Evolutionary conservation across 2,888 invertebrate species (phyloP).

Genomic region (Drosophila buzzatii): DNA sequence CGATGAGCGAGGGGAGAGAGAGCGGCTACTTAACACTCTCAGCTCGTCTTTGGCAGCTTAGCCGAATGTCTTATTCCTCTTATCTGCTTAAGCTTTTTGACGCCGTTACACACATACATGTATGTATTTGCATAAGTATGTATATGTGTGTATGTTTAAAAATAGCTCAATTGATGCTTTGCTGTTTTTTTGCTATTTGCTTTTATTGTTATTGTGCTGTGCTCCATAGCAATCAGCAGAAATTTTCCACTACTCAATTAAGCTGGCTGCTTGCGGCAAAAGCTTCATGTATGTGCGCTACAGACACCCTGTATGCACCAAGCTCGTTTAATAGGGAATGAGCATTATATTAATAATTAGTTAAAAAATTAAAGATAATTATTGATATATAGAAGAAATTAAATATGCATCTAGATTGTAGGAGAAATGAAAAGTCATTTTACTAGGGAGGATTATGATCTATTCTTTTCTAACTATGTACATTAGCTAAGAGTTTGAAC

Average conservation of each 20-base stretch:
- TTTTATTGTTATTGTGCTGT: constrained; percentile 29
- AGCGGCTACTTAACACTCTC: neutral
- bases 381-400: too few relatives aligned
- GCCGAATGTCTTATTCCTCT: constrained; percentile 28
- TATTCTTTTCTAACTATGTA: neutral
- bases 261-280: constrained; percentile 29
- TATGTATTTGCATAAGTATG: neutral
- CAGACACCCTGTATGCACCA: neutral
- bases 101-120: neutral
- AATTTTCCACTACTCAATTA: constrained; percentile 67
- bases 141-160: constrained; percentile 9
- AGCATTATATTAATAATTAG: too few relatives aligned
- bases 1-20: neutral
- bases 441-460: neutral
- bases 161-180: constrained; percentile 41
- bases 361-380: too few relatives aligned
- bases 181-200: constrained; percentile 10
- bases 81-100: constrained; percentile 37
- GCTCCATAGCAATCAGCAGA: constrained; percentile 41
- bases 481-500: neutral
- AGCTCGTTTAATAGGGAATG: too few relatives aligned
- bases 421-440: too few relatives aligned
- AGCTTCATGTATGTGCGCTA: constrained; percentile 26
- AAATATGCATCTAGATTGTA: too few relatives aligned
- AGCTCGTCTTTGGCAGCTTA: constrained; percentile 36